phyloP scores from a whole-genome alignment of 2,113 vertebrate genomes.

The Lynx canadensis region DNA sequence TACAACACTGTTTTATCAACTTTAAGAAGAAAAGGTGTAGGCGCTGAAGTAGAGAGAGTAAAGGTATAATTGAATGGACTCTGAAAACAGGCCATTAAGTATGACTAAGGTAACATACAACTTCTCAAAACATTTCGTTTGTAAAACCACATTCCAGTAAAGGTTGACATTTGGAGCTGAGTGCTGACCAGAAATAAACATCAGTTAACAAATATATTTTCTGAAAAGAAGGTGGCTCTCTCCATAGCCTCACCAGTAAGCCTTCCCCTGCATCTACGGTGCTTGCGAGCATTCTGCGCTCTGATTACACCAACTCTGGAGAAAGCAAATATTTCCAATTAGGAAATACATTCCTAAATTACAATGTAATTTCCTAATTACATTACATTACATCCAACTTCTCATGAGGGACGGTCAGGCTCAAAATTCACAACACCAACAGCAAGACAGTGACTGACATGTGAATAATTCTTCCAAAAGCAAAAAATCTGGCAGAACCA shows the following conservation, averaged over 20 bases:
- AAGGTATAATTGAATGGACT: background rate
- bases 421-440: background rate
- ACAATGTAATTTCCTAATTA: background rate
- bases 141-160: background rate
- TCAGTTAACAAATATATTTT: background rate
- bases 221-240: background rate
- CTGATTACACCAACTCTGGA: background rate
- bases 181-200: background rate
- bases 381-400: background rate
- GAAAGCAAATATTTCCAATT: background rate
- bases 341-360: too few relatives aligned
- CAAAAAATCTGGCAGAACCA: background rate
- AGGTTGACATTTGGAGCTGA: background rate
- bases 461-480: background rate
- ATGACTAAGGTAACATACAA: background rate
- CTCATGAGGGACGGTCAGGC: background rate
- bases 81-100: background rate
- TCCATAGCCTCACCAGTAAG: background rate
- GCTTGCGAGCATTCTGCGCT: background rate
- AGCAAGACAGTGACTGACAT: background rate
- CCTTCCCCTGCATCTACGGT: fast-evolving
- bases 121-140: background rate
- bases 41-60: background rate
- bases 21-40: background rate
- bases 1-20: background rate